Base-by-base conservation (phyloP, 2,797 vertebrate genomes). In the Kryptopterus vitreolus region DNA sequence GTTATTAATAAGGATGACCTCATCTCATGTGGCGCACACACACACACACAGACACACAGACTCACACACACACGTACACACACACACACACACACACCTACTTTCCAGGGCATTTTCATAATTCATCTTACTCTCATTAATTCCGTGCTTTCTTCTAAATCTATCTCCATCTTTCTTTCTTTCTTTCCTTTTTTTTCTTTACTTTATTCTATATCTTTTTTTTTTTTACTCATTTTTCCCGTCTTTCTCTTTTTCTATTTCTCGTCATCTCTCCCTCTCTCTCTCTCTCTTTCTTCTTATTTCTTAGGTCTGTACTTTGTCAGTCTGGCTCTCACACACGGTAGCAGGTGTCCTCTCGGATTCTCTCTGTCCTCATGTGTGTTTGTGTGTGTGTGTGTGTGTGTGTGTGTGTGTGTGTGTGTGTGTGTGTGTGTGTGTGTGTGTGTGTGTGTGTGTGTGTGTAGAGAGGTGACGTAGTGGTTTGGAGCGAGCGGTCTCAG, bases 1-100 rank as follows among this genome's bases (percentile, higher is more conserved):
- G 87, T 91, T 93, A 92, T 94, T 93, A 93, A 94, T 94, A 94
- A 93, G 92, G 90, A 92, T 93, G 91, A 94, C 92, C 90, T 93
- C 91, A 92, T 88, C 72, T 84, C 75, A 75, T 35, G 52, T 75
- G 61, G 38, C n/a, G 31, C 66, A 48, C 33, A 38, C 5, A 9
- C 38, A 38, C 38, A 38, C 35, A 38, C 38, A 10, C 38, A 26
- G 74, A 58, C 79, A 26, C 66, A 31, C 82, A 72, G 48, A 53
- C 69, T 12, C 69, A 33, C 46, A 71, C 69, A 70, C 68, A 72
- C 71, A 53, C 50, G n/a, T 16, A 52, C 82, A 74, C 52, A 73
- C 70, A 72, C 70, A 72, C 48, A 35, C 50, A 31, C 68, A 20
- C 26, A 50, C 48, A 12, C 9, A 3, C 11, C 22, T 68, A 68